Evolutionary conservation across 2,113 vertebrate genomes (phyloP).

Genomic region (Hepsetus odoe): DNA sequence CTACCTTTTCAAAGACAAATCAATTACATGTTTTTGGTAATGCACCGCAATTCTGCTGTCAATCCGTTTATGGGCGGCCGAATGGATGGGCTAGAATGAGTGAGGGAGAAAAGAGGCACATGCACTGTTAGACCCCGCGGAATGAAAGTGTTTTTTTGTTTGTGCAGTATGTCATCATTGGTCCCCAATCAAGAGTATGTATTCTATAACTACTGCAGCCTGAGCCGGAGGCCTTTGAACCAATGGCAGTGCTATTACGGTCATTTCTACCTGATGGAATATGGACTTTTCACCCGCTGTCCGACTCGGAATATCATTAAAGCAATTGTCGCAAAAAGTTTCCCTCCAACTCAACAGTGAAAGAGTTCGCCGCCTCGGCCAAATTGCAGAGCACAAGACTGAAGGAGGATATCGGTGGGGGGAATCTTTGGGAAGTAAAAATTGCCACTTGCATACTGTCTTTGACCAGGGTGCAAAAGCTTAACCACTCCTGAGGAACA

Average conservation of each 20-base stretch:
- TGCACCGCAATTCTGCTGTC: conserved; percentile 68
- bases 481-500: conserved; percentile 76
- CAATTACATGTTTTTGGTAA: conserved; percentile 74
- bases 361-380: conserved; percentile 74
- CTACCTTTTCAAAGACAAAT: conserved; percentile 77
- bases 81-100: conserved; percentile 64
- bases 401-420: conserved; percentile 71
- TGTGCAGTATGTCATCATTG: conserved; percentile 57
- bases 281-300: conserved; percentile 70
- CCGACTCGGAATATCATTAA: conserved; percentile 70
- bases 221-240: conserved; percentile 59
- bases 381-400: conserved; percentile 74
- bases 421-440: conserved; percentile 75
- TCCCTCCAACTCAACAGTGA: conserved; percentile 74
- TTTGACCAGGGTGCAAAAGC: conserved; percentile 71
- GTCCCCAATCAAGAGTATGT: conserved; percentile 57
- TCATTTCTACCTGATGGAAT: conserved; percentile 73
- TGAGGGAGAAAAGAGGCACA: conserved; percentile 60
- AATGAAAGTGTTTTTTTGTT: conserved; percentile 56
- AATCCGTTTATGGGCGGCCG: conserved; percentile 63
- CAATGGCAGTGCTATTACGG: conserved; percentile 70
- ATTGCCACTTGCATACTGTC: conserved; percentile 79
- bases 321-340: conserved; percentile 71
- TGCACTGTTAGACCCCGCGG: conserved; percentile 52
- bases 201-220: conserved; percentile 29